Evolutionary conservation across 1,140 invertebrate species (phyloP).

Genomic region (Nylanderia fulva): DNA sequence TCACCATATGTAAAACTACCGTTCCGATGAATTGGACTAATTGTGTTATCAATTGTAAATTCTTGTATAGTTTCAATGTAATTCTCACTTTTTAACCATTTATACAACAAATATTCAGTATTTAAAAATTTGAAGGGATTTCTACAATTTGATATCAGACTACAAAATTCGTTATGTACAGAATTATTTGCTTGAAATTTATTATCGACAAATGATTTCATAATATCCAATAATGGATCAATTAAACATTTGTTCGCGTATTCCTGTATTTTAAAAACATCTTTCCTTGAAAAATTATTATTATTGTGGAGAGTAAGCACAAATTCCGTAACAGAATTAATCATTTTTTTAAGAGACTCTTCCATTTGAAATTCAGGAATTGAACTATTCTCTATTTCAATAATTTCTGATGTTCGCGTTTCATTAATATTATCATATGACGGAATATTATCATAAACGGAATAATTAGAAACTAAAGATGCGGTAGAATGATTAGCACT

Average conservation of each 20-base stretch:
- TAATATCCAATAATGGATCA: conserved; percentile 30
- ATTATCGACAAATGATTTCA: conserved; percentile 26
- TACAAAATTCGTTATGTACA: conserved; percentile 12
- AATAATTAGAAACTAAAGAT: conserved; percentile 22
- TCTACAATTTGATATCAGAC: conserved; percentile 28
- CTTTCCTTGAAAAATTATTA: conserved; percentile 9
- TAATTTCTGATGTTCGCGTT: conserved; percentile 13
- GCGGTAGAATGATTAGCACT: neutral
- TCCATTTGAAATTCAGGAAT: conserved; percentile 29
- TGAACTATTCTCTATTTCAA: conserved; percentile 5
- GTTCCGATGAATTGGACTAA: conserved; percentile 7
- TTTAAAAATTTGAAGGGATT: conserved; percentile 26
- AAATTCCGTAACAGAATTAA: conserved; percentile 14
- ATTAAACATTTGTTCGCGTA: conserved; percentile 17
- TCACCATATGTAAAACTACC: conserved; percentile 24
- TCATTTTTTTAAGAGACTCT: conserved; percentile 14
- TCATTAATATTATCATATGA: conserved; percentile 11
- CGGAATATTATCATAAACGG: neutral
- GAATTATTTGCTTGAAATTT: conserved; percentile 4
- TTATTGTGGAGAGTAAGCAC: conserved; percentile 4
- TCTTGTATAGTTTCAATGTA: conserved; percentile 21
- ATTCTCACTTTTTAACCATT: conserved; percentile 12
- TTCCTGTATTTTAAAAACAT: conserved; percentile 34
- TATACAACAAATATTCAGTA: conserved; percentile 10
- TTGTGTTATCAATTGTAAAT: conserved; percentile 20